Conservation (phyloP, 2,888 invertebrate species). For the Artemia sinica region DNA sequence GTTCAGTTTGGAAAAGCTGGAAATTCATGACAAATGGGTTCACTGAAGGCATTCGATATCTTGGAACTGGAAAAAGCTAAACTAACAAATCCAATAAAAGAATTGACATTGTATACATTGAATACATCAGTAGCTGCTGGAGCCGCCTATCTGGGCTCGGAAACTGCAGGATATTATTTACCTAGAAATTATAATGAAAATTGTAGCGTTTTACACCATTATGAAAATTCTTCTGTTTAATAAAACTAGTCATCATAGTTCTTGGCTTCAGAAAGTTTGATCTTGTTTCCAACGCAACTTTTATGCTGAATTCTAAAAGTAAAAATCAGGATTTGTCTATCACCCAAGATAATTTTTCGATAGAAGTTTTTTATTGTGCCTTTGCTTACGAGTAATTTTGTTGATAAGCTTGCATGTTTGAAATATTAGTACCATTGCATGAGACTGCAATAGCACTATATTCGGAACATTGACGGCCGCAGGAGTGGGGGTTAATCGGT, state of each 20-base stretch:
- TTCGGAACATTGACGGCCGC: too few species aligned
- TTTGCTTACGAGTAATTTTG: too few species aligned
- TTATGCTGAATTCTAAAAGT: too few species aligned
- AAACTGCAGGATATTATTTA: constrained; percentile 43
- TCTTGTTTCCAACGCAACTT: too few species aligned
- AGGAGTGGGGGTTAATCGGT: too few species aligned
- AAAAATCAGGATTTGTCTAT: too few species aligned
- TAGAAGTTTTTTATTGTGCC: too few species aligned
- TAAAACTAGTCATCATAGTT: not conserved
- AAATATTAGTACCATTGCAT: too few species aligned
- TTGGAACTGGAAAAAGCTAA: constrained; percentile 21
- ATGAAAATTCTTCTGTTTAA: not conserved
- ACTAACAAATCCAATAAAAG: constrained; percentile 32
- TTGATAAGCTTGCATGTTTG: too few species aligned
- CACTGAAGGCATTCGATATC: constrained; percentile 31
- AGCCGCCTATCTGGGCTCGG: constrained; percentile 66
- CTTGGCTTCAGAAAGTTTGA: too few species aligned
- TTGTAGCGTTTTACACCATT: not conserved
- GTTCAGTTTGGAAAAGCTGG: constrained; percentile 92
- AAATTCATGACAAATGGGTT: constrained; percentile 54
- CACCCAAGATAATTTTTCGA: too few species aligned
- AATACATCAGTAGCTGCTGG: constrained; percentile 63
- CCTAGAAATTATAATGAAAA: constrained; percentile 53
- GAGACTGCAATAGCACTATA: too few species aligned
- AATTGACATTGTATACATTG: constrained; percentile 47